These are phyloP conservation scores for Ochropleura leucogaster DNA, from an alignment of 2,888 invertebrate species.

Conservation along the genomic window DNA sequence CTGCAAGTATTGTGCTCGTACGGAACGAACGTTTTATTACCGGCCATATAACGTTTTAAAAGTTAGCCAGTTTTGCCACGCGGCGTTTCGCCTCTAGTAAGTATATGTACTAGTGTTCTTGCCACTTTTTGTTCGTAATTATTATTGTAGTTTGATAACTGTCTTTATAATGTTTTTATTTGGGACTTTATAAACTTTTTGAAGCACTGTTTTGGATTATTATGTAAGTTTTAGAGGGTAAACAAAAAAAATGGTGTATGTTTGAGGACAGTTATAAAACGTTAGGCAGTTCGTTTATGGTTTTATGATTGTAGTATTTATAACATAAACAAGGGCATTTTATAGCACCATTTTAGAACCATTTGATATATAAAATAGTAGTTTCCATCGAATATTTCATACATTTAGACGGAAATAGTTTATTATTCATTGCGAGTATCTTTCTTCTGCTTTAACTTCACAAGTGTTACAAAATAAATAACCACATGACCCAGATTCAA, in stretches of 20 bases:
- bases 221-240: conserved; percentile 49
- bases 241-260: conserved; percentile 57
- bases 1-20: conserved; percentile 90
- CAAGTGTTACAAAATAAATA: neutral
- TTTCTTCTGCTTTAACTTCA: neutral
- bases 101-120: conserved; percentile 72
- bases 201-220: conserved; percentile 60
- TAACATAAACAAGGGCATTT: conserved; percentile 8
- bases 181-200: conserved; percentile 77
- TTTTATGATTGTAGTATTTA: conserved; percentile 42
- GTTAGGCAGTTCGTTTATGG: conserved; percentile 39
- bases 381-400: neutral
- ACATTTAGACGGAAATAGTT: neutral
- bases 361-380: neutral
- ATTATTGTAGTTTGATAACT: conserved; percentile 86
- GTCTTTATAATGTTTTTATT: conserved; percentile 74
- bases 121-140: conserved; percentile 82
- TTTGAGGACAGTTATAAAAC: conserved; percentile 48
- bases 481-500: conserved; percentile 19
- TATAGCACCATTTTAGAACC: neutral
- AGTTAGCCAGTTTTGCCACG: conserved; percentile 87
- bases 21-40: conserved; percentile 89
- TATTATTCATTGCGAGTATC: neutral
- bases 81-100: conserved; percentile 74
- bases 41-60: conserved; percentile 90